These are phyloP conservation scores for Salvelinus fontinalis DNA, from an alignment of 2,113 vertebrate genomes.

Conservation along the genomic window DNA sequence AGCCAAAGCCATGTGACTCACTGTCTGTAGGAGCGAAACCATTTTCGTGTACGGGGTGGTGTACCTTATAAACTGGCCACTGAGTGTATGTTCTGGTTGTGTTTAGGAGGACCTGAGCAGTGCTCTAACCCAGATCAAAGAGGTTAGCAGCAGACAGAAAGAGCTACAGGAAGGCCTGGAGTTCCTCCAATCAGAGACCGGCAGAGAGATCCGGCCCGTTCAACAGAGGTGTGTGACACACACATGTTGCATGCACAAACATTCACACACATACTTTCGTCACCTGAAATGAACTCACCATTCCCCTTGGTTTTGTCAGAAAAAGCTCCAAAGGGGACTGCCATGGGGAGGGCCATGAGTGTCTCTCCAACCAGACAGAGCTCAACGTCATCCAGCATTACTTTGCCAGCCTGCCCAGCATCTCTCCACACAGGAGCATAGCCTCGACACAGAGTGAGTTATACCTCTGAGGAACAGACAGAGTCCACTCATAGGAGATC, in stretches of 20 bases:
- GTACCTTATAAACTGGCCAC: no score
- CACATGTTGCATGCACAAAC: not conserved
- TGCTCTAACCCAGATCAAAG: constrained; percentile 86
- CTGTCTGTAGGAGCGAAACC: no score
- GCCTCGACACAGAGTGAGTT: constrained; percentile 65
- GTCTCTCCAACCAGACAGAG: constrained; percentile 61
- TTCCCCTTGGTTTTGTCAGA: constrained; percentile 32
- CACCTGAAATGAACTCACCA: not conserved
- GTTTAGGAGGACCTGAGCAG: constrained; percentile 88
- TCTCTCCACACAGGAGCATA: constrained; percentile 58
- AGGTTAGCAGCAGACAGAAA: constrained; percentile 85
- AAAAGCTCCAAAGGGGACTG: constrained; percentile 64
- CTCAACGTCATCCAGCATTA: constrained; percentile 68
- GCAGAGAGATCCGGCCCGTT: constrained; percentile 59
- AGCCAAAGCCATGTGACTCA: no score
- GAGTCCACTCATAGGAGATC: not conserved
- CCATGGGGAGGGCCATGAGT: constrained; percentile 52
- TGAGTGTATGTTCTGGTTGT: not conserved
- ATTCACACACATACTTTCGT: constrained; percentile 4
- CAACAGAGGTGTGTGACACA: constrained; percentile 59
- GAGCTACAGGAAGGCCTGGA: constrained; percentile 88
- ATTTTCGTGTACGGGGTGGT: no score
- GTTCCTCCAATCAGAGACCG: constrained; percentile 80
- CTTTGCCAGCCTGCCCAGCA: constrained; percentile 54
- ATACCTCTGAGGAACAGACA: no score